phyloP scores from a whole-genome alignment of 1,140 invertebrate genomes.

The Drosophila rhopaloa region DNA sequence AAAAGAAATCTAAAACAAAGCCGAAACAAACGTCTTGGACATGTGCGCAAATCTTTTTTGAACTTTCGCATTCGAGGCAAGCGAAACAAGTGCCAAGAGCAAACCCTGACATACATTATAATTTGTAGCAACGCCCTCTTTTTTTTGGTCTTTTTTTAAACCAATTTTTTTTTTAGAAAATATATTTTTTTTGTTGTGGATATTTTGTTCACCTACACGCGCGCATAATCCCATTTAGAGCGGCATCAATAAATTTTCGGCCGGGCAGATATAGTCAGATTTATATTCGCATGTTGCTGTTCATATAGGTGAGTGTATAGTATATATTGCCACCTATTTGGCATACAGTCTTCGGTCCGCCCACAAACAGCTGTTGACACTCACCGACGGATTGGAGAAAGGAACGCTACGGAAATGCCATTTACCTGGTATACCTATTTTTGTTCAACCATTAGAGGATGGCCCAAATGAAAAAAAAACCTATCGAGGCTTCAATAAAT shows the following conservation, averaged over 20 bases:
- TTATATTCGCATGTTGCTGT: slow-evolving; percentile 13
- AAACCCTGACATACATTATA: slow-evolving; percentile 80
- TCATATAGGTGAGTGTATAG: slow-evolving; percentile 10
- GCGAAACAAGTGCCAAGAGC: slow-evolving; percentile 76
- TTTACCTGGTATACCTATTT: slow-evolving; percentile 52
- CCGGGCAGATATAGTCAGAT: slow-evolving; percentile 41
- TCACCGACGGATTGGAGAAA: slow-evolving; percentile 22
- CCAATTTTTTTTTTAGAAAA: slow-evolving; percentile 37
- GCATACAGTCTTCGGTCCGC: slow-evolving; percentile 46
- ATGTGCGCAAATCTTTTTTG: slow-evolving; percentile 76
- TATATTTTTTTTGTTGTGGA: slow-evolving; percentile 26
- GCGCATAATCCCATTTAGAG: slow-evolving; percentile 71
- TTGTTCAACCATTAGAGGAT: not conserved
- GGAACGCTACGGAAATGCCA: slow-evolving; percentile 44
- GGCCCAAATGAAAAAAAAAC: not conserved
- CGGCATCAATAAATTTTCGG: slow-evolving; percentile 71
- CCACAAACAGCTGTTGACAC: slow-evolving; percentile 69
- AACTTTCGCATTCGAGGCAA: slow-evolving; percentile 66
- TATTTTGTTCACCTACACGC: slow-evolving; percentile 69
- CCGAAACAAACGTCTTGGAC: slow-evolving; percentile 44
- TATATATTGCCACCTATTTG: slow-evolving; percentile 14
- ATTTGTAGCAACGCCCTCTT: slow-evolving; percentile 72
- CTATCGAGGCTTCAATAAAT: slow-evolving; percentile 3
- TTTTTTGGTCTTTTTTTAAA: slow-evolving; percentile 62
- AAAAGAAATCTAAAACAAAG: slow-evolving; percentile 25